Conservation (phyloP, 2,113 vertebrate species). For the Fulica atra region DNA sequence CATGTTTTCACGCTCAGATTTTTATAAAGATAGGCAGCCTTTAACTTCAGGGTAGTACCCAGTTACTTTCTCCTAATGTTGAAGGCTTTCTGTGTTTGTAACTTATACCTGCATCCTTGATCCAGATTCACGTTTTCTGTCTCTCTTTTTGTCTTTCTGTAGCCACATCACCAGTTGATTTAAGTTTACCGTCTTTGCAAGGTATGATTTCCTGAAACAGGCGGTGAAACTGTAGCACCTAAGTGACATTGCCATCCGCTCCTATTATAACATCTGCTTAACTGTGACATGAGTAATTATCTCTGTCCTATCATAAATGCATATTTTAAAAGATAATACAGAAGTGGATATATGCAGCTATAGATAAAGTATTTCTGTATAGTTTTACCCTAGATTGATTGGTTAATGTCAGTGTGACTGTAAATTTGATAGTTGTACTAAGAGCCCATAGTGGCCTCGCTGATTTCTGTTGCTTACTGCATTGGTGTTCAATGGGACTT, state of each 20-base stretch:
- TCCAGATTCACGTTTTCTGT: constrained; percentile 31
- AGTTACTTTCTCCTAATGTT: not conserved
- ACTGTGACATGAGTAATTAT: not conserved
- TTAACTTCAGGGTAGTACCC: not conserved
- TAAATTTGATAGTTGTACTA: not conserved
- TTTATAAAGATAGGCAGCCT: not conserved
- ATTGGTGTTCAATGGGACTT: not conserved
- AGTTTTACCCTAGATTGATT: not conserved
- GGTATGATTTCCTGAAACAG: constrained; percentile 40
- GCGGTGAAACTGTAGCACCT: not conserved
- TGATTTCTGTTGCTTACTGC: not conserved
- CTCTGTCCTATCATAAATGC: not conserved
- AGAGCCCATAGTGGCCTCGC: not conserved
- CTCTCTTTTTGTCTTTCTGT: constrained; percentile 54
- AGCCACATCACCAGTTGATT: constrained; percentile 52
- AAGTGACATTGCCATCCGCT: accelerated
- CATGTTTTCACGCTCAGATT: not conserved
- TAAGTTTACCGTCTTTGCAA: constrained; percentile 51
- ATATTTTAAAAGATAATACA: not conserved
- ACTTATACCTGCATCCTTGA: not conserved
- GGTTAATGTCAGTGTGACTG: no score
- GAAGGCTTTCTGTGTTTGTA: constrained; percentile 1
- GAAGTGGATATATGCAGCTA: not conserved
- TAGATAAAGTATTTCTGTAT: not conserved
- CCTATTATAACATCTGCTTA: not conserved